These are phyloP conservation scores for Leptogaster cylindrica DNA, from an alignment of 2,888 invertebrate genomes.

Conservation along the genomic window DNA sequence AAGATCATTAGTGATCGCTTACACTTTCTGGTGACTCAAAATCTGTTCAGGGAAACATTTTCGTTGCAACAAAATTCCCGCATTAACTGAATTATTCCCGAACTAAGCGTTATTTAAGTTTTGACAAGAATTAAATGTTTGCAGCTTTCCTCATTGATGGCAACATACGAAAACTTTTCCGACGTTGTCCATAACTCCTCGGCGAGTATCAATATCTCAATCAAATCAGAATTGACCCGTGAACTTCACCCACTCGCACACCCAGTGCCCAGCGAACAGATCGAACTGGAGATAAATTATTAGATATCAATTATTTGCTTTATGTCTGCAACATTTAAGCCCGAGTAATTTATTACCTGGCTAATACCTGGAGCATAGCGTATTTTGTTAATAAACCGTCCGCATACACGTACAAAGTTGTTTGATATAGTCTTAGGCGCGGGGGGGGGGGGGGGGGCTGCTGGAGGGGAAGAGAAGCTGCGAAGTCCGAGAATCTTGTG, in stretches of 20 bases:
- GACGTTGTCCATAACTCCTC: constrained; percentile 35
- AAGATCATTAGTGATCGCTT: too few relatives aligned
- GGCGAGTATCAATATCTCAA: constrained; percentile 47
- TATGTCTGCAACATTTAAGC: constrained; percentile 49
- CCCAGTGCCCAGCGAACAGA: constrained; percentile 5
- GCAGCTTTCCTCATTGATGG: constrained; percentile 37
- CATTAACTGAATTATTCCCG: constrained; percentile 24
- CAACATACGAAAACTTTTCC: constrained; percentile 33
- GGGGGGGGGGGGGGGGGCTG: too few relatives aligned
- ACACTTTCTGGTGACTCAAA: too few relatives aligned
- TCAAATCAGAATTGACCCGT: constrained; percentile 44
- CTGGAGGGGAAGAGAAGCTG: too few relatives aligned
- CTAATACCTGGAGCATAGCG: constrained; percentile 45
- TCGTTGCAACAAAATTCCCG: constrained; percentile 15
- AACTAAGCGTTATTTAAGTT: constrained; percentile 25
- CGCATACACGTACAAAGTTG: constrained; percentile 34
- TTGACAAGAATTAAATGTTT: constrained; percentile 38
- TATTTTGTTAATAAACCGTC: constrained; percentile 46
- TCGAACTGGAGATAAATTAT: constrained; percentile 46
- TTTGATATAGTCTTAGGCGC: too few relatives aligned
- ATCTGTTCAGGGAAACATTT: too few relatives aligned
- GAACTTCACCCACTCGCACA: constrained; percentile 42
- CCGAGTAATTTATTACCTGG: constrained; percentile 45
- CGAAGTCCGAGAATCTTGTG: too few relatives aligned
- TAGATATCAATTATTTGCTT: constrained; percentile 49